Evolutionary conservation across 1,140 invertebrate species (phyloP), one percentile per base, ranked within the genome.

Genomic region (Ceratina australensis): DNA sequence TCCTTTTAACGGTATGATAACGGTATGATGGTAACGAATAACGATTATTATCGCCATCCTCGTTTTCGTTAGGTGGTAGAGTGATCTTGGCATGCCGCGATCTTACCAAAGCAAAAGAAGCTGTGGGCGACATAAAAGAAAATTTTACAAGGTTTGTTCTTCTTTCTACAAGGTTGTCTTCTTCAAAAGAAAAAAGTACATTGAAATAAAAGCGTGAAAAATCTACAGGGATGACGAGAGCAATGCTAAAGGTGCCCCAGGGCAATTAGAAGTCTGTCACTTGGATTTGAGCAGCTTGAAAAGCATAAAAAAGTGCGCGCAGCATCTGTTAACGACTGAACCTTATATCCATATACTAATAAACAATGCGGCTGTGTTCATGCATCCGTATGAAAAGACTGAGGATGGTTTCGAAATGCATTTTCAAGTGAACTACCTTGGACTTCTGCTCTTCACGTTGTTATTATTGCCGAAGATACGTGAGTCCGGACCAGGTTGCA

Each of bases 361-460:
- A 18, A 97, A 97, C 82, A 98, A 97, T 92, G 97, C 96, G 64
- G 96, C 95, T 2, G 93, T 97, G 0, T 96, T 96, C 94, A 93
- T 94, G 91, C 95, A 94, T 75, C 96, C 95, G 0, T 91, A 94
- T 71, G 90, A 91, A 56, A 93, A 93, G 74, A 96, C 95, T 0
- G 94, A 94, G 76, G 96, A 98, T 85, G 97, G 96, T 1, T 96
- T 96, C 87, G 98, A 98, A 88, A 94, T 94, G 67, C 95, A 97
- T 79, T 92, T 97, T 20, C 96, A 95, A 18, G 94, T 95, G 0
- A 97, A 97, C 89, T 95, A 97, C 89, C 90, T 97, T 65, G 96
- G 96, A 0, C 97, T 98, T 86, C 98, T 98, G 87, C 92, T 98
- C 42, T 92, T 98, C 0, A 98, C 97, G 0, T 93, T 95, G 75